Evolutionary conservation across 2,113 vertebrate species (phyloP), one percentile per base, ranked within the genome.

Genomic region (Trematocara macrostoma): DNA sequence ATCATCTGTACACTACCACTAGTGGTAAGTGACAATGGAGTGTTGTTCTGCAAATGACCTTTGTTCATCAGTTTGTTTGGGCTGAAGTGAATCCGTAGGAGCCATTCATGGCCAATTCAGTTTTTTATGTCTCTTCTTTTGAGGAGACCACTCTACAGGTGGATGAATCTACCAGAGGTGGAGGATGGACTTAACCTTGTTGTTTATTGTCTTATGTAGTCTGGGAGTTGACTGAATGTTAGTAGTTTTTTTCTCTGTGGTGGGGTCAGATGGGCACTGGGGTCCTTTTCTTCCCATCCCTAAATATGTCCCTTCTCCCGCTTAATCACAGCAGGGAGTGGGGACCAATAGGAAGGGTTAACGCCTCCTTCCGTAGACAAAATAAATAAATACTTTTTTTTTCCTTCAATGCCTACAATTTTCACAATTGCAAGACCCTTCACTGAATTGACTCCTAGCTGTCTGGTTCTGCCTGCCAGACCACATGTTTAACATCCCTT

Each of bases 1-100:
- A 96, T 97, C 82, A 93, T 98, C 91, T 99, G 98, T 93, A 98
- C 98, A 1, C 85, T 99, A 90, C 99, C 99, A 0, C 95, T 99
- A 82, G 97, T 97, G 92, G 99, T 99, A 96, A 98, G 98, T 64
- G 38, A 29, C 64, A 11, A 18, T 20, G 16, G 0, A 42, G n/a
- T 20, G 11, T 38, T 53, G 76, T 79, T 55, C 23, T 74, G 42
- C 9, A 74, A 18, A 16, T 74, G 6, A 74, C 15, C 23, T 74
- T 49, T 29, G 23, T 29, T 29, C 69, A 47, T 29, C 20, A 18
- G 42, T 76, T 76, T 76, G 42, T 7, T n/a, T 49, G 16, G 42
- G 69, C 23, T 49, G 42, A 49, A 49, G 4, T 49, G 26, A 76
- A 31, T 76, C 9, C 2, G 6, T 49, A 1, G 9, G 23, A 49